Evolutionary conservation across 2,797 vertebrate species (phyloP), one percentile per base, ranked within the genome.

Genomic region (Leucoraja ocellata): DNA sequence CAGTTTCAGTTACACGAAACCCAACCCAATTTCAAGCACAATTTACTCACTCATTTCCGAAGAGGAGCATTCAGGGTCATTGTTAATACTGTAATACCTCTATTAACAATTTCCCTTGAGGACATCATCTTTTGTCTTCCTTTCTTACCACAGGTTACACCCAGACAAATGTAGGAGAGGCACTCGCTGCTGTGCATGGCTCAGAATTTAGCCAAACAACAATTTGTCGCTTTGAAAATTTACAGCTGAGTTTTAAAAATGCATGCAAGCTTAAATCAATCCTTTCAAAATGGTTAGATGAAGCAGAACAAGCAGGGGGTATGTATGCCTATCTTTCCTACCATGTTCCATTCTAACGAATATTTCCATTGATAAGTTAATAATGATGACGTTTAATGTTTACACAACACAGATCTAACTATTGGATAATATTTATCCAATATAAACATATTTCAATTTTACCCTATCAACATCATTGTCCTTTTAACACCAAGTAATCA

Each of bases 171-270:
- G 99, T 99, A 63, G 99, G 99, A n/a, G 98, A 99, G 95, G 99
- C 99, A 0, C 96, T 99, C 74, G 99, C 98, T 54, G 99, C 98
- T 0, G 99, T 99, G 93, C 99, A 99, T 0, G 99, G 99, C 94
- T 99, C 99, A 0, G 99, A 99, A 95, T 99, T 99, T 97, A 99
- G 99, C 95, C 99, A 99, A 96, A 99, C 99, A 9, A 99, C 99
- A 0, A 99, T 99, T 95, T 99, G 99, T 95, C 97, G 99, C 77
- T 99, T 99, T 96, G 99, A 99, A 96, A 99, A 99, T 95, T 95
- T 99, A 95, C 99, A 99, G 95, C 97, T 99, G 95, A 99, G 99
- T 95, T 99, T 99, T 94, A 99, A 99, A 96, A 99, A 99, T 0
- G 99, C 99, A 0, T 99, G 98, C 96, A 99, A 99, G 94, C 97